phyloP scores from a whole-genome alignment of 92 coral and sea anemone genomes.

The Galaxea fascicularis region DNA sequence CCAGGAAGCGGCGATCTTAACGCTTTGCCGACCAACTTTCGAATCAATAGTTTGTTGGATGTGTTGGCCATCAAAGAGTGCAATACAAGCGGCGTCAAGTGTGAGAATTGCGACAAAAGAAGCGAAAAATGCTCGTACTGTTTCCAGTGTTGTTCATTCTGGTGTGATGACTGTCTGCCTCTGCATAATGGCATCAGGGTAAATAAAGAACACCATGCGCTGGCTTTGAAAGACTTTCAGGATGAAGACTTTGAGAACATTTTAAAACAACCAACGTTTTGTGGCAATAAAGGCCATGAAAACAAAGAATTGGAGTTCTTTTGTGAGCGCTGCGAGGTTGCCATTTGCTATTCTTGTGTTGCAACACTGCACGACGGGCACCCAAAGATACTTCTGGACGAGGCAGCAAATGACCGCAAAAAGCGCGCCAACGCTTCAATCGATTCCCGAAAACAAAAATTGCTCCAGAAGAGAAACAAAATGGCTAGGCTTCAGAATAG shows the following conservation, averaged over 20 bases:
- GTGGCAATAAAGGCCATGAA: neutral
- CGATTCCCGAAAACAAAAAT: neutral
- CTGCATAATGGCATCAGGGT: neutral
- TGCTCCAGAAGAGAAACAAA: neutral
- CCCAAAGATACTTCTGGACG: neutral
- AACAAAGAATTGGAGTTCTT: constrained; percentile 14
- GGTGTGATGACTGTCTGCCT: constrained; percentile 18
- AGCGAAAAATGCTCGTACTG: constrained; percentile 11
- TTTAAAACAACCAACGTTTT: constrained; percentile 21
- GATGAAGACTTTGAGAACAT: constrained; percentile 9
- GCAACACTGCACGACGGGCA: constrained; percentile 13
- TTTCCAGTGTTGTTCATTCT: constrained; percentile 22
- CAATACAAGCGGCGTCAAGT: constrained; percentile 8
- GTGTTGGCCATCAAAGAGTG: constrained; percentile 15
- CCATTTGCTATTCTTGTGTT: constrained; percentile 21
- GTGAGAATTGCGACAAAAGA: constrained; percentile 36
- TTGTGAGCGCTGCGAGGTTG: neutral
- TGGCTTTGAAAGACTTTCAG: constrained; percentile 38
- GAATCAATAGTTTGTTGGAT: constrained; percentile 7
- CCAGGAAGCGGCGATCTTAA: constrained; percentile 9
- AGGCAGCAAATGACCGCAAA: neutral
- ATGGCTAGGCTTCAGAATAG: neutral
- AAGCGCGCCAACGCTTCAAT: neutral
- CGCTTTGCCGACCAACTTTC: constrained; percentile 4
- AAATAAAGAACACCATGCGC: constrained; percentile 19